Percentiles rank a stretch among this genome's conserved stretches.
These are phyloP conservation scores for Thalassarche chlororhynchos DNA, from an alignment of 2,113 vertebrate genomes.

Conservation along the genomic window DNA sequence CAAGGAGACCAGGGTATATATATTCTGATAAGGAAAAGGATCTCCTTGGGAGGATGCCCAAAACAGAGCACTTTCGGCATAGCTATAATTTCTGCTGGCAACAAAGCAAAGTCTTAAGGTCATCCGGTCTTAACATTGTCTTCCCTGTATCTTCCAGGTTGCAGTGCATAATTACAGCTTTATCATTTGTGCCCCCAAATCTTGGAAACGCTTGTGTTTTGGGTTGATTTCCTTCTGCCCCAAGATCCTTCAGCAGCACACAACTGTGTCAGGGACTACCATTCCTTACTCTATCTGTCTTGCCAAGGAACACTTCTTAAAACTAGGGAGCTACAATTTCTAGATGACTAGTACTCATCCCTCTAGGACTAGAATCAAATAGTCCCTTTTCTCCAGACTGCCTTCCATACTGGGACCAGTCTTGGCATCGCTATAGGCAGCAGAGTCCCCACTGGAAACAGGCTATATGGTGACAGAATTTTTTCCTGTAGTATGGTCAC, in stretches of 20 bases:
- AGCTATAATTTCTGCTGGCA: neutral
- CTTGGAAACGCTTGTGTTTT: neutral
- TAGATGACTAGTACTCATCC: neutral
- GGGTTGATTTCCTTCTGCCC: neutral
- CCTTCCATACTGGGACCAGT: neutral
- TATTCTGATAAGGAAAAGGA: neutral
- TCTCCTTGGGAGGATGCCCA: neutral
- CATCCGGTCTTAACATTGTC: neutral
- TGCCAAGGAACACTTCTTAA: neutral
- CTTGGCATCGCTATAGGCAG: neutral
- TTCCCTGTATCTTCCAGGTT: neutral
- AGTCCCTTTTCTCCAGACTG: neutral
- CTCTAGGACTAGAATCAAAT: neutral
- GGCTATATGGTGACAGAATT: neutral
- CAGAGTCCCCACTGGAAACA: neutral
- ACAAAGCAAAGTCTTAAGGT: neutral
- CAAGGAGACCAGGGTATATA: neutral
- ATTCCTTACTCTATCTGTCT: neutral
- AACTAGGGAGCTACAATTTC: neutral
- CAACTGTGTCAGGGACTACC: neutral
- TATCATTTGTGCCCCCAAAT: neutral
- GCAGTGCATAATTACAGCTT: neutral
- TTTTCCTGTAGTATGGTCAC: neutral
- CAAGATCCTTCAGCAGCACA: neutral
- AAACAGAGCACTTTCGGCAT: neutral